phyloP scores from a whole-genome alignment of 2,113 vertebrate genomes.

The Carassius carassius region DNA sequence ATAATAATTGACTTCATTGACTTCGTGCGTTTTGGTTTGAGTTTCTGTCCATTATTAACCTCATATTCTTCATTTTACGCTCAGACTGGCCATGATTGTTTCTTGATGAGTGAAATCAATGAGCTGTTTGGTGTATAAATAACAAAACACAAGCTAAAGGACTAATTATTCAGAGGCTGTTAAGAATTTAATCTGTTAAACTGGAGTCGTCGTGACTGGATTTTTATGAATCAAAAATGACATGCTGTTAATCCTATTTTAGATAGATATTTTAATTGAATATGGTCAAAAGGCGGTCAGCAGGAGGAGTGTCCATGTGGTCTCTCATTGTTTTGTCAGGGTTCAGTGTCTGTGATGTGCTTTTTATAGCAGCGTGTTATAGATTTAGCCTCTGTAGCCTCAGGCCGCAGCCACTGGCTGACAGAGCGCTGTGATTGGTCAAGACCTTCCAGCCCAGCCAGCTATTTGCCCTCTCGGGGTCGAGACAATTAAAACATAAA shows the following conservation, averaged over 20 bases:
- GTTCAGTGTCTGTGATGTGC: slow-evolving; percentile 12
- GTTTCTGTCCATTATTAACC: not conserved
- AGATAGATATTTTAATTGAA: no score
- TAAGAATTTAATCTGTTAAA: slow-evolving; percentile 14
- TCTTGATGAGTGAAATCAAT: slow-evolving; percentile 38
- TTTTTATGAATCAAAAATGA: not conserved
- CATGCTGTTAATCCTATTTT: not conserved
- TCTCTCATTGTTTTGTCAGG: not conserved
- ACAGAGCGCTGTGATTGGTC: slow-evolving; percentile 5
- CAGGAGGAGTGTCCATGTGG: not conserved
- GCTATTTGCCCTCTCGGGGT: not conserved
- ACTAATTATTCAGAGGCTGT: slow-evolving; percentile 2
- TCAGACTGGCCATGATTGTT: not conserved
- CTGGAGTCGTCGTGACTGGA: not conserved
- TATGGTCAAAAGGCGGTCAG: no score
- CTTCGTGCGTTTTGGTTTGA: no score
- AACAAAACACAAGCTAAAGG: slow-evolving; percentile 2
- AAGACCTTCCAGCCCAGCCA: no score
- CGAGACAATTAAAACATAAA: slow-evolving; percentile 8
- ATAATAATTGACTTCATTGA: slow-evolving; percentile 1
- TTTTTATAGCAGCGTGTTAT: slow-evolving; percentile 31
- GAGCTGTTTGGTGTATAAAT: slow-evolving; percentile 27
- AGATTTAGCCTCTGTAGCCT: slow-evolving; percentile 6
- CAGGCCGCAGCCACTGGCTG: not conserved
- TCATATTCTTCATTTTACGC: slow-evolving; percentile 16